Percentiles rank a stretch among this genome's conserved stretches.
Conservation (phyloP, 2,113 vertebrate species). For the Istiophorus platypterus region DNA sequence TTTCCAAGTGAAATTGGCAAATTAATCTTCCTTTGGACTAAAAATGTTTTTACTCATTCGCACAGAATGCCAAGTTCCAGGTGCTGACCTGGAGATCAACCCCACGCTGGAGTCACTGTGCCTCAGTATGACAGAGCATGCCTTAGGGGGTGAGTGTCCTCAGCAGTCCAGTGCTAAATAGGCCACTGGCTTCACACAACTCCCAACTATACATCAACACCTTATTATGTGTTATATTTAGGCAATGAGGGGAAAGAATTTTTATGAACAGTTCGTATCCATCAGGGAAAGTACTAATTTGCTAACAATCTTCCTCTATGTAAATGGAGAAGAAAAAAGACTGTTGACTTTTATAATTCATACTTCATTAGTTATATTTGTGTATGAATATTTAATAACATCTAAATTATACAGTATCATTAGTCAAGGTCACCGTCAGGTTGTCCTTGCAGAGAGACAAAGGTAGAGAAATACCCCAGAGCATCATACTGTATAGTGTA, state of each 20-base stretch:
- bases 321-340: background rate
- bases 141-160: constrained; percentile 91
- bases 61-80: constrained; percentile 93
- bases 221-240: background rate
- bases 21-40: background rate
- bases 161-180: constrained; percentile 10
- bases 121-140: constrained; percentile 98
- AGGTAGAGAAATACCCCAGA: background rate
- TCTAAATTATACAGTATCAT: constrained; percentile 19
- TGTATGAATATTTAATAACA: constrained; percentile 29
- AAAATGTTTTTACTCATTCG: constrained; percentile 22
- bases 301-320: background rate
- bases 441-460: background rate
- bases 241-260: constrained; percentile 1
- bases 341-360: constrained; percentile 7
- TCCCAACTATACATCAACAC: constrained; percentile 3
- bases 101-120: constrained; percentile 96
- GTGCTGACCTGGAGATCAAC: constrained; percentile 95
- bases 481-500: background rate
- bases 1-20: constrained; percentile 1
- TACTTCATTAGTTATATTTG: constrained; percentile 17
- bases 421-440: background rate
- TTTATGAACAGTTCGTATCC: background rate
- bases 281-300: background rate
- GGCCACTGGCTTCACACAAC: constrained; percentile 26